These are phyloP conservation scores for Mionectes olivaceus DNA, from an alignment of 2,797 vertebrate genomes.

Conservation along the genomic window DNA sequence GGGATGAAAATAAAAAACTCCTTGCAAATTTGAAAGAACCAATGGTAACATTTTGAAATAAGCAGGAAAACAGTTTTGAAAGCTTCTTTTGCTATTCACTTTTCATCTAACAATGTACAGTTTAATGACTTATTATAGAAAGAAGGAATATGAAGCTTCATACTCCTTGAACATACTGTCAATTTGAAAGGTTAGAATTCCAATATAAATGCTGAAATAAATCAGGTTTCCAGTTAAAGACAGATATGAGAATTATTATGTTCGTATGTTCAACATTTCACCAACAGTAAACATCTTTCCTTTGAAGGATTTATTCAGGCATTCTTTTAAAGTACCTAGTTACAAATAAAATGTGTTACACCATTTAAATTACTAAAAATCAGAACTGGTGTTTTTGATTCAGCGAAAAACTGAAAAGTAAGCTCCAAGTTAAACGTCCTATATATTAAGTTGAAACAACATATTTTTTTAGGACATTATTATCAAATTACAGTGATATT, in stretches of 20 bases:
- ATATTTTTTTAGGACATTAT: neutral
- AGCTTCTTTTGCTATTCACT: neutral
- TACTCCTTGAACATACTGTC: neutral
- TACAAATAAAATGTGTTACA: neutral
- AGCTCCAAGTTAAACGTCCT: neutral
- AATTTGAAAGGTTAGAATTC: neutral
- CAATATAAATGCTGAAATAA: neutral
- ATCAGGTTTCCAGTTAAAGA: neutral
- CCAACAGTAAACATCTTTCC: neutral
- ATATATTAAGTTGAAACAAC: neutral
- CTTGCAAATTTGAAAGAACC: neutral
- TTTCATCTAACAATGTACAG: neutral
- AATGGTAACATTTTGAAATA: neutral
- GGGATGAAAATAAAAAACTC: conserved; percentile 8
- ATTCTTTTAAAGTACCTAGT: neutral
- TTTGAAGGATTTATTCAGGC: neutral
- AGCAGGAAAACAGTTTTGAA: conserved; percentile 20
- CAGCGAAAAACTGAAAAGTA: neutral
- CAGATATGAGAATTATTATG: neutral
- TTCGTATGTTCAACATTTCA: neutral
- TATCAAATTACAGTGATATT: neutral
- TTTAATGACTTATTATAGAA: neutral
- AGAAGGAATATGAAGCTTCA: neutral
- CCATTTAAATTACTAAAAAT: neutral
- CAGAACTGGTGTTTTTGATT: neutral